These are phyloP conservation scores for Spodoptera exigua DNA, from an alignment of 2,888 invertebrate genomes.

Conservation along the genomic window DNA sequence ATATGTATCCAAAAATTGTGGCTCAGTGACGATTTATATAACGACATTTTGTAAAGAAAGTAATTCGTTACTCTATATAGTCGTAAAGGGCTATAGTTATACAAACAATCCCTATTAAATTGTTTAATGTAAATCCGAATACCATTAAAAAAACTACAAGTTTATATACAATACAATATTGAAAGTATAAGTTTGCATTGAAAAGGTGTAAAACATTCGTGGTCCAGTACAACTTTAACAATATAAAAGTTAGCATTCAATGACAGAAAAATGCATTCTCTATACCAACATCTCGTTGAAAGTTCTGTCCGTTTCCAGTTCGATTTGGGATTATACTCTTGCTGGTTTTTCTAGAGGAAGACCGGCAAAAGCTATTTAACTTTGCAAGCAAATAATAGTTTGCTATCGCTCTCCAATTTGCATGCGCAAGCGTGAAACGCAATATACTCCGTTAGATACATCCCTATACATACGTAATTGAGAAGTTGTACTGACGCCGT, in stretches of 20 bases:
- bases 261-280: conserved; percentile 41
- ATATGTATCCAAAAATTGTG: no score
- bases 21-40: no score
- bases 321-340: conserved; percentile 73
- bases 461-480: conserved; percentile 46
- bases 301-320: conserved; percentile 52
- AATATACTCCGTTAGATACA: conserved; percentile 45
- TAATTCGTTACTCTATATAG: no score
- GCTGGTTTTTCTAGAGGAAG: conserved; percentile 70
- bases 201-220: not conserved
- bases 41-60: no score
- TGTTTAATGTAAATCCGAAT: no score
- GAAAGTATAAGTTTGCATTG: not conserved
- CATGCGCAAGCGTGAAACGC: conserved; percentile 65
- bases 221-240: conserved; percentile 19
- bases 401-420: conserved; percentile 73
- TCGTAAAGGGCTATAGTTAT: no score
- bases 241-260: conserved; percentile 42
- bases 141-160: no score
- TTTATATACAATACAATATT: no score
- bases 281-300: conserved; percentile 55
- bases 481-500: conserved; percentile 38
- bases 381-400: conserved; percentile 77
- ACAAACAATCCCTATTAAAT: no score
- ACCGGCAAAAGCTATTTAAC: conserved; percentile 80